These are phyloP conservation scores for Globicephala melas DNA, from an alignment of 2,113 vertebrate genomes.

Conservation along the genomic window DNA sequence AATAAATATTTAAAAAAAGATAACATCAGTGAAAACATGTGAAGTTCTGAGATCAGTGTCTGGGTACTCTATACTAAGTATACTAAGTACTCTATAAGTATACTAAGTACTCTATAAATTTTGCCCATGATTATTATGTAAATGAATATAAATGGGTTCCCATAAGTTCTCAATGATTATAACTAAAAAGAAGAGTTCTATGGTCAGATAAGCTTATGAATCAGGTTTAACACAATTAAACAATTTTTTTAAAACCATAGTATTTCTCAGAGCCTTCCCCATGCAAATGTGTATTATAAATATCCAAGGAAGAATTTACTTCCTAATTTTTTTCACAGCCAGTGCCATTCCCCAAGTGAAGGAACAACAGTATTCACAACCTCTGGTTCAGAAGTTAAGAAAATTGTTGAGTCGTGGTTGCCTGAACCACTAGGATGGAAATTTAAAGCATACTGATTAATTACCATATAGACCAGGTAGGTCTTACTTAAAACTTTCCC, in stretches of 20 bases:
- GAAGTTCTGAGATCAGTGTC: not conserved
- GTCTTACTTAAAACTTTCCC: not conserved
- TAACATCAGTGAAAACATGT: not conserved
- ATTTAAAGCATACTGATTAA: not conserved
- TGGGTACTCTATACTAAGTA: not conserved
- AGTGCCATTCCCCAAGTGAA: not conserved
- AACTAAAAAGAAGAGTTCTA: not conserved
- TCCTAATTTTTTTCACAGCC: not conserved
- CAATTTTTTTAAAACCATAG: not conserved
- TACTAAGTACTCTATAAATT: not conserved
- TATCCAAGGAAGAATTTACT: not conserved
- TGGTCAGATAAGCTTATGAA: not conserved
- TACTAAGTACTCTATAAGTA: not conserved
- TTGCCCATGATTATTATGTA: conserved; percentile 1
- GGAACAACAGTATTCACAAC: not conserved
- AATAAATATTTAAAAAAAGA: too few relatives aligned
- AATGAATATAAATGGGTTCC: not conserved
- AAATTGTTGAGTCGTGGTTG: not conserved
- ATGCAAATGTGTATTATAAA: not conserved
- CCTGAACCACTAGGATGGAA: not conserved
- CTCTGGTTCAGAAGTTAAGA: not conserved
- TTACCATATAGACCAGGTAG: not conserved
- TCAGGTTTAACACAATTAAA: not conserved
- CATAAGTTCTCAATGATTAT: not conserved
- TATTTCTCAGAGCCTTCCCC: not conserved